A percentile compares a stretch with the other conserved stretches of the same genome.
Conservation (phyloP, 2,888 invertebrate species). For the Nezara viridula region DNA sequence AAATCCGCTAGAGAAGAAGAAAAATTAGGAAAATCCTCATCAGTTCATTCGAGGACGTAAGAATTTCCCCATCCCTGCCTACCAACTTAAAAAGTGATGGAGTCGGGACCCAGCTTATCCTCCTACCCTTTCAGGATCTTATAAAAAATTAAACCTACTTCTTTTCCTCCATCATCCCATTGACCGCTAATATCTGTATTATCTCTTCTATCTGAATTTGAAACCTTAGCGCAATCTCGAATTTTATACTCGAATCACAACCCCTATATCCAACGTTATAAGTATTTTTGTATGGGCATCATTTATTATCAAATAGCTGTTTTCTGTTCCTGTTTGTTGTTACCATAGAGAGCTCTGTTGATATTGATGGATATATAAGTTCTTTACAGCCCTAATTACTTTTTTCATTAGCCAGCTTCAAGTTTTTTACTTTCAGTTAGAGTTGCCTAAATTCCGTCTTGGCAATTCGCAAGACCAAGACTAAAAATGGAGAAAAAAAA, state of each 20-base stretch:
- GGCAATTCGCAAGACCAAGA: too few relatives aligned
- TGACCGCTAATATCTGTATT: slow-evolving; percentile 4
- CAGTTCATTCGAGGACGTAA: not conserved
- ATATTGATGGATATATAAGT: too few relatives aligned
- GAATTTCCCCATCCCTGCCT: not conserved
- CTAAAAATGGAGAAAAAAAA: too few relatives aligned
- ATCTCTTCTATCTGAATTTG: not conserved
- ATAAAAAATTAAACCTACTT: slow-evolving; percentile 11
- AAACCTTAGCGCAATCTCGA: not conserved
- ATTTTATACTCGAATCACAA: not conserved
- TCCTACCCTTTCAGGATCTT: not conserved
- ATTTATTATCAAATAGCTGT: too few relatives aligned
- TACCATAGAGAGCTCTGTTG: too few relatives aligned
- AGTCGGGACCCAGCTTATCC: not conserved
- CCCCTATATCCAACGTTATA: not conserved
- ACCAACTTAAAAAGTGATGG: not conserved
- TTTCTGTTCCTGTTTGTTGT: too few relatives aligned
- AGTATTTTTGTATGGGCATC: too few relatives aligned
- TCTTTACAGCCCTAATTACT: too few relatives aligned
- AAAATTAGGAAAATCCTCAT: not conserved
- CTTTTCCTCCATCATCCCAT: slow-evolving; percentile 17
- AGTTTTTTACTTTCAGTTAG: too few relatives aligned
- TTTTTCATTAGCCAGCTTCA: too few relatives aligned
- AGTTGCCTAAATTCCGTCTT: too few relatives aligned
- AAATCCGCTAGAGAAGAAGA: not conserved